Evolutionary conservation across 2,113 vertebrate genomes (phyloP).

Genomic region (Amblyopsis rosae): DNA sequence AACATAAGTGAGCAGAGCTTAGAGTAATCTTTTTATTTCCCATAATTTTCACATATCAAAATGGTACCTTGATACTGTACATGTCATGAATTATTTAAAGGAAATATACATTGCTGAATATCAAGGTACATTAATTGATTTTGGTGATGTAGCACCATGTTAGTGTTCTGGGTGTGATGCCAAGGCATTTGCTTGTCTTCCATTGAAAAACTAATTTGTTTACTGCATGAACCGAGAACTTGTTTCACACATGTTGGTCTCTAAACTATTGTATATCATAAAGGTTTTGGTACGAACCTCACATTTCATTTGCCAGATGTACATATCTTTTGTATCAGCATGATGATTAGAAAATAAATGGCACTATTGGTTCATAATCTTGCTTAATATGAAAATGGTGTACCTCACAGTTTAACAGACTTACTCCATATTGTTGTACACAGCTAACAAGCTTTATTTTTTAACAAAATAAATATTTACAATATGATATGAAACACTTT

Average conservation of each 20-base stretch:
- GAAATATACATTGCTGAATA: slow-evolving; percentile 49
- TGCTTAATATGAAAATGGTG: background rate
- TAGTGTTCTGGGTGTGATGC: slow-evolving; percentile 41
- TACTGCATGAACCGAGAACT: background rate
- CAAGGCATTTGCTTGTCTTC: slow-evolving; percentile 39
- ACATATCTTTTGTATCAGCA: slow-evolving; percentile 65
- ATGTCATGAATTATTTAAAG: slow-evolving; percentile 40
- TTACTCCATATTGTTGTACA: slow-evolving; percentile 1
- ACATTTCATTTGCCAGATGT: slow-evolving; percentile 56
- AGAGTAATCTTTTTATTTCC: background rate
- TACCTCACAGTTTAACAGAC: background rate
- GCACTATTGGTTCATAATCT: slow-evolving; percentile 19
- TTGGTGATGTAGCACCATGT: slow-evolving; percentile 13
- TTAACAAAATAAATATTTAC: slow-evolving; percentile 77
- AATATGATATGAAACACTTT: slow-evolving; percentile 59
- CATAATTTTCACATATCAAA: slow-evolving; percentile 28
- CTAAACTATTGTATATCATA: slow-evolving; percentile 24
- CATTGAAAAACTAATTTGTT: background rate
- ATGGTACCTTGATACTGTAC: slow-evolving; percentile 47
- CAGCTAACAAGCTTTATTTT: slow-evolving; percentile 64
- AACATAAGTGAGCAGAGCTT: slow-evolving; percentile 8
- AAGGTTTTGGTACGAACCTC: slow-evolving; percentile 55
- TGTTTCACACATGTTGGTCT: background rate
- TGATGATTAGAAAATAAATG: slow-evolving; percentile 58
- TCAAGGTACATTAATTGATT: slow-evolving; percentile 20